phyloP scores from a whole-genome alignment of 2,888 invertebrate species.

The Lissocephala sabroskyi region DNA sequence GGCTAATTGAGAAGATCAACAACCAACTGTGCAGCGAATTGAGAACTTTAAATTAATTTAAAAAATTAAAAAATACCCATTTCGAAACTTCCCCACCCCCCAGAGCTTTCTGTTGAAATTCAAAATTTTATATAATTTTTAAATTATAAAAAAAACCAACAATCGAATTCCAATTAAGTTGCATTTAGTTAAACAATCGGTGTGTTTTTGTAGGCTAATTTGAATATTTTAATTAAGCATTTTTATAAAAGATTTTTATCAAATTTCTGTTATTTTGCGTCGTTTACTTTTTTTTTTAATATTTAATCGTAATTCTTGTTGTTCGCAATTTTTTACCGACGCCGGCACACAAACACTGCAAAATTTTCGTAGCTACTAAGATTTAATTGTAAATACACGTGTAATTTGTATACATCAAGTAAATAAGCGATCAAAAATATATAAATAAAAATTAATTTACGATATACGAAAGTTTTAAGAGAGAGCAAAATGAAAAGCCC shows the following conservation, averaged over 20 bases:
- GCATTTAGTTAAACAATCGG: too few species aligned
- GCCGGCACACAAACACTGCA: conserved; percentile 27
- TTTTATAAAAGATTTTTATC: conserved; percentile 14
- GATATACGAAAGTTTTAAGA: background rate
- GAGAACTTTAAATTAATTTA: conserved; percentile 46
- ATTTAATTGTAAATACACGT: conserved; percentile 57
- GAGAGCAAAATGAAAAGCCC: background rate
- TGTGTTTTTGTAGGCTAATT: background rate
- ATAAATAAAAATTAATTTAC: conserved; percentile 3
- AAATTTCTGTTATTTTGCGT: conserved; percentile 29
- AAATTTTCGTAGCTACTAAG: conserved; percentile 53
- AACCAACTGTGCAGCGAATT: conserved; percentile 34
- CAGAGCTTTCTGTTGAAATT: conserved; percentile 46
- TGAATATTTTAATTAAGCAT: conserved; percentile 22
- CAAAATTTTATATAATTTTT: conserved; percentile 33
- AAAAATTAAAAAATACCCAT: conserved; percentile 34
- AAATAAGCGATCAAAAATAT: conserved; percentile 47
- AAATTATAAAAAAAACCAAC: conserved; percentile 6
- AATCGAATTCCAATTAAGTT: conserved; percentile 21
- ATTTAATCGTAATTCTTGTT: conserved; percentile 21
- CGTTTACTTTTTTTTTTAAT: conserved; percentile 16
- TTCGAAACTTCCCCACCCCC: conserved; percentile 23
- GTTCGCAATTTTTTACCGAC: conserved; percentile 44
- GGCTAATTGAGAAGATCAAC: conserved; percentile 59
- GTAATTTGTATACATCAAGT: conserved; percentile 61